Conservation (phyloP, 2,797 vertebrate species). For the Nannoperca australis region DNA sequence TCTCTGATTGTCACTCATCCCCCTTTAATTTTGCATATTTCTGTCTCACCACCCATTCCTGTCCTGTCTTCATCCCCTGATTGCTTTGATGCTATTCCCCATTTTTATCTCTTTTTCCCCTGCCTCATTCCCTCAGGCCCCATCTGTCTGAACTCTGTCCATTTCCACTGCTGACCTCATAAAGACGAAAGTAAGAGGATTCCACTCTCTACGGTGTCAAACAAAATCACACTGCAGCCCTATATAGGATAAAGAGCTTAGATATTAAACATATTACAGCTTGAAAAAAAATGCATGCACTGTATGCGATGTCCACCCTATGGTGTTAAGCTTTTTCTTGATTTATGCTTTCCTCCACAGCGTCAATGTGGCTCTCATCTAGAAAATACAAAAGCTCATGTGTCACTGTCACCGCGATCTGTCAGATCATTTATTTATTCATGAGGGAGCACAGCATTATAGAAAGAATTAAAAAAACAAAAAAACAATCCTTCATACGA, state of each 20-base stretch:
- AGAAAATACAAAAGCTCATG: conserved; percentile 52
- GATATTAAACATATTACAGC: conserved; percentile 78
- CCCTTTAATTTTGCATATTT: conserved; percentile 57
- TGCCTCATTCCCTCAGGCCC: conserved; percentile 63
- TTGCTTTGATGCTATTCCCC: conserved; percentile 45
- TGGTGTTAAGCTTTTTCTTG: conserved; percentile 58
- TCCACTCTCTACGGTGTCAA: conserved; percentile 75
- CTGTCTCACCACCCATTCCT: conserved; percentile 27
- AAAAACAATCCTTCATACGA: not conserved
- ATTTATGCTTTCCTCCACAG: conserved; percentile 58
- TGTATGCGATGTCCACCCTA: conserved; percentile 63
- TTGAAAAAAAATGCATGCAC: conserved; percentile 35
- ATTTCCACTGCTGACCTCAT: conserved; percentile 80
- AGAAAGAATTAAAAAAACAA: conserved; percentile 22
- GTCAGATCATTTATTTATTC: conserved; percentile 68
- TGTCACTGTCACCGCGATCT: conserved; percentile 54
- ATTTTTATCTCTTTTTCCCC: conserved; percentile 48
- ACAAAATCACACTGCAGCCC: conserved; percentile 73
- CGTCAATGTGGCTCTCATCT: conserved; percentile 54
- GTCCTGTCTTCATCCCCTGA: conserved; percentile 40
- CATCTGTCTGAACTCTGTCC: conserved; percentile 80
- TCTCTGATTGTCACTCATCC: conserved; percentile 55
- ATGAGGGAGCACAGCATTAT: conserved; percentile 51
- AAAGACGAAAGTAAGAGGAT: conserved; percentile 83
- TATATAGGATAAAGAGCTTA: conserved; percentile 83